Evolutionary conservation across 2,888 invertebrate species (phyloP), one percentile per base, ranked within the genome.

Genomic region (Carcina quercana): DNA sequence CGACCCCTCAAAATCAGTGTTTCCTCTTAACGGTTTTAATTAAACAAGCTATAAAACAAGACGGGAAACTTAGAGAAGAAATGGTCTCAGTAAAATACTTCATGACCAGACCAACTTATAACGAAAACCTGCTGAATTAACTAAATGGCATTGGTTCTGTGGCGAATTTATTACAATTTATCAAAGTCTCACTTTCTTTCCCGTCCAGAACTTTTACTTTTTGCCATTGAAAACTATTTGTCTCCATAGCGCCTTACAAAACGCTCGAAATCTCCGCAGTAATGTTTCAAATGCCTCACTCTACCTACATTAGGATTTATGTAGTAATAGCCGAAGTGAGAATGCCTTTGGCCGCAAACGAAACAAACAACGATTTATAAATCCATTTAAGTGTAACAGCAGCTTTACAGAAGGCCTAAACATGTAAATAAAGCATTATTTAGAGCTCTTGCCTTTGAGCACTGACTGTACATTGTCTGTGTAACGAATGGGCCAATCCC

Each of bases 401-500:
- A n/a, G n/a, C n/a, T n/a, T n/a, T n/a, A n/a, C n/a, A n/a, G 31
- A 29, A 34, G 36, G 30, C 32, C 36, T 38, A 50, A 43, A 47
- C 47, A 47, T 44, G 37, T 47, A 49, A 49, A 47, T 40, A 43
- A 40, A 44, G 42, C 42, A 49, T 42, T n/a, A n/a, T n/a, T n/a
- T 34, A 32, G 14, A 13, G 35, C 38, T 35, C 38, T 32, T 25
- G 40, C 35, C 38, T 36, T 35, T 38, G 35, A 37, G 38, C 37
- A 32, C 32, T 42, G 43, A 33, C 41, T 43, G 43, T 47, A 54
- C 47, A 57, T 53, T 55, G 56, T 50, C 45, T 34, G 49, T 36
- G 47, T 59, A 59, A 65, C 42, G 57, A 60, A 70, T 64, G 57
- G 54, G 45, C 46, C 53, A 55, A 59, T 65, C 59, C 42, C 47